These are phyloP conservation scores for Lutraria lutraria DNA, from an alignment of 2,888 invertebrate species.

Conservation along the genomic window DNA sequence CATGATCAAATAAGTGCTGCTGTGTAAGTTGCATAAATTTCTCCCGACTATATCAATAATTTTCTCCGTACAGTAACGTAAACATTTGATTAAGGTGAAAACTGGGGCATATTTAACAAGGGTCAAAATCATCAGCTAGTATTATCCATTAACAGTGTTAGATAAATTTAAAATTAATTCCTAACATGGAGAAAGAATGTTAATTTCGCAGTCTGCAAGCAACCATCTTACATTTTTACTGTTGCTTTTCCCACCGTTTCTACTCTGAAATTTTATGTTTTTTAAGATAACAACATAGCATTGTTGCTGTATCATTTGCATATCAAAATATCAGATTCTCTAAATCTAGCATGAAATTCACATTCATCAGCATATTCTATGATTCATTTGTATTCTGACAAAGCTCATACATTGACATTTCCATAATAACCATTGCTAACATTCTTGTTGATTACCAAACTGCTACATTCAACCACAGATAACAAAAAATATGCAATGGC, in stretches of 20 bases:
- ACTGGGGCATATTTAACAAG: not conserved
- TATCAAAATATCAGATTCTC: not conserved
- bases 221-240: constrained; percentile 20
- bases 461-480: not conserved
- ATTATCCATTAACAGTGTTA: not conserved
- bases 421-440: not conserved
- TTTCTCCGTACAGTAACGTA: not conserved
- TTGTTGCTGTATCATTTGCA: not conserved
- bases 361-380: not conserved
- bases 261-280: constrained; percentile 20
- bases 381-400: not conserved
- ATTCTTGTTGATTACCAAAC: not conserved
- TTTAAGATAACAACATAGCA: not conserved
- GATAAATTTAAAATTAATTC: not conserved
- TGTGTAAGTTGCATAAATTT: not conserved
- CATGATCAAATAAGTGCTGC: not conserved
- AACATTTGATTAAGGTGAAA: not conserved
- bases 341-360: not conserved
- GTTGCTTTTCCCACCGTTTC: not conserved
- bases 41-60: not conserved
- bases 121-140: not conserved
- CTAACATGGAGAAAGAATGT: not conserved
- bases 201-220: constrained; percentile 28
- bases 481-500: not conserved
- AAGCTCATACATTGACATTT: not conserved